A percentile compares a stretch with the other conserved stretches of the same genome.
phyloP scores from a whole-genome alignment of 2,797 vertebrate genomes.

The Nannoperca obscura region DNA sequence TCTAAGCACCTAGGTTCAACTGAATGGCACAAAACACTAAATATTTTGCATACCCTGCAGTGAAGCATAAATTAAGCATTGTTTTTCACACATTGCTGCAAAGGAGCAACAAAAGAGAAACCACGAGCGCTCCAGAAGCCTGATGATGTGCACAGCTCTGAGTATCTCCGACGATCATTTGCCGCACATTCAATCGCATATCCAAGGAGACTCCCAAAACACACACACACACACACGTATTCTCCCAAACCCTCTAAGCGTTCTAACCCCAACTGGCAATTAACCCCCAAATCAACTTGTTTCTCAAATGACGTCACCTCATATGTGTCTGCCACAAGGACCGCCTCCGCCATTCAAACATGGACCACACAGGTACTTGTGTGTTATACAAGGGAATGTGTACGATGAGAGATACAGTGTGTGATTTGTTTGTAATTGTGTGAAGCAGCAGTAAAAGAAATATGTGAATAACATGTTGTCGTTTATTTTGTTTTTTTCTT shows the following conservation, averaged over 20 bases:
- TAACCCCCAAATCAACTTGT: background rate
- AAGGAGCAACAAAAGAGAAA: background rate
- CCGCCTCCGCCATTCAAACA: background rate
- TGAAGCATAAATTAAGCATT: slow-evolving; percentile 7
- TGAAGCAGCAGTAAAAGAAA: background rate
- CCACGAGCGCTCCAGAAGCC: background rate
- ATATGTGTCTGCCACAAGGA: background rate
- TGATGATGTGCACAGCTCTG: background rate
- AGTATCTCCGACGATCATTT: background rate
- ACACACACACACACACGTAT: background rate
- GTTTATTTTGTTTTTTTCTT: slow-evolving; percentile 7
- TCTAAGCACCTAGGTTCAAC: background rate
- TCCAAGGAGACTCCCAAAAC: background rate
- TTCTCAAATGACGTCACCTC: background rate
- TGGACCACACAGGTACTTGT: background rate
- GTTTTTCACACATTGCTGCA: background rate
- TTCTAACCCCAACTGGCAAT: background rate
- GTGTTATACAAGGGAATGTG: background rate
- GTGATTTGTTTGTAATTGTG: background rate
- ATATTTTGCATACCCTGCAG: background rate
- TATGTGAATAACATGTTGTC: background rate
- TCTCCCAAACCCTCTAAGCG: background rate
- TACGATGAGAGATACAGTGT: background rate
- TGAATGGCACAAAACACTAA: background rate
- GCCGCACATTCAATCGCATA: background rate